Base-by-base conservation (phyloP, 2,797 vertebrate genomes). In the Mus spretus region DNA sequence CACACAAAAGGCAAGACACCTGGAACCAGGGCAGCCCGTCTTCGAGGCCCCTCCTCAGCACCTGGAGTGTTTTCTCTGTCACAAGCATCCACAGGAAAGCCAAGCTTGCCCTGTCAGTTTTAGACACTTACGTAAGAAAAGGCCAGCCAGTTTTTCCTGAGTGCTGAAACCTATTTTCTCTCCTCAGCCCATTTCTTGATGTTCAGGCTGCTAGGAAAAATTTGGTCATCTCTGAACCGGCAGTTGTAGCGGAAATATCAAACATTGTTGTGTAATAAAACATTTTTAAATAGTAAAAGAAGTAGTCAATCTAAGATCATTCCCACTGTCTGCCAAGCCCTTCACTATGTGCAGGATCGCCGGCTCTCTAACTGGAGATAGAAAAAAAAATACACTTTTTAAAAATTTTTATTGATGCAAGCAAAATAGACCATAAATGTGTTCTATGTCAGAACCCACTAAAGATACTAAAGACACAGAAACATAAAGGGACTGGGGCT, bases 41-140 rank as follows among this genome's bases (percentile, higher is more conserved):
- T 40, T 20, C 17, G 0, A 11, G 2, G 55, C 55, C 31, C 8
- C 20, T 12, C 31, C 19, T 37, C 53, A 75, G 37, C 14, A 22
- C 50, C 78, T 0, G 4, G n/a, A 75, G 86, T 50, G 15, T 88
- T 94, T 96, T 74, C 74, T 81, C 91, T 94, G 95, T 93, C 94
- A 90, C 19, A 87, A 53, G 57, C 4, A 31, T 95, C 88, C 67
- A 13, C 26, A 24, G 20, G 61, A 90, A 90, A 75, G 79, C 84
- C 17, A 8, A 55, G 50, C 79, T 37, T 78, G 79, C 81, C 89
- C 83, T 61, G 15, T 31, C 31, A 13, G 12, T 6, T 89, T 80
- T 57, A 95, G 93, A 84, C 34, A 67, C 92, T 87, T 91, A 55
- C 0, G 22, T 89, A 95, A 96, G 89, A 59, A 28, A 61, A 80